Conservation (phyloP, 2,113 vertebrate genomes). For the Festucalex cinctus region DNA sequence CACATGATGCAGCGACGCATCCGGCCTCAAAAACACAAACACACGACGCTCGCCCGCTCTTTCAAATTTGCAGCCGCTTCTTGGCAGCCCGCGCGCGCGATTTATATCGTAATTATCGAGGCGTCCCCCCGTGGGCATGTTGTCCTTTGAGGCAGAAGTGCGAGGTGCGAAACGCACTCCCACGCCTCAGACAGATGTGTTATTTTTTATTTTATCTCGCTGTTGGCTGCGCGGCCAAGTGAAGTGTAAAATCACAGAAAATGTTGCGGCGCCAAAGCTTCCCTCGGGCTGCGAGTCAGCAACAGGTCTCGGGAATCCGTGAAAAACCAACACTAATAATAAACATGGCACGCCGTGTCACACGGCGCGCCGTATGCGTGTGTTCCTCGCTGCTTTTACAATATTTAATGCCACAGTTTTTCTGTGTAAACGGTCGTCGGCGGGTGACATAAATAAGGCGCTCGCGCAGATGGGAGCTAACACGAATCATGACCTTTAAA, state of each 20-base stretch:
- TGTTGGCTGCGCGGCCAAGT: conserved; percentile 48
- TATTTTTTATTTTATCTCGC: conserved; percentile 48
- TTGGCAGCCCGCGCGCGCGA: conserved; percentile 5
- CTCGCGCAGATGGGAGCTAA: conserved; percentile 23
- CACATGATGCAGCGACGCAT: conserved; percentile 18
- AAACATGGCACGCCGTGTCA: conserved; percentile 25
- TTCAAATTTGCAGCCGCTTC: conserved; percentile 13
- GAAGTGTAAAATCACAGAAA: conserved; percentile 54
- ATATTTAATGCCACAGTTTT: conserved; percentile 37
- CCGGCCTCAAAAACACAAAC: conserved; percentile 23
- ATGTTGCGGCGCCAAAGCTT: conserved; percentile 18
- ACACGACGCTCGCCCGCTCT: neutral
- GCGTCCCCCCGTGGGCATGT: conserved; percentile 40
- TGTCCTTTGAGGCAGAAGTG: conserved; percentile 48
- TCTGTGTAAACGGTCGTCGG: conserved; percentile 22
- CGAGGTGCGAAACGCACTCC: conserved; percentile 41
- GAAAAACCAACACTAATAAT: conserved; percentile 38
- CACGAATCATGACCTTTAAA: conserved; percentile 8
- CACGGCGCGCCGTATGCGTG: conserved; percentile 2
- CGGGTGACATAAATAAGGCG: conserved; percentile 25
- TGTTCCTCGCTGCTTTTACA: conserved; percentile 9
- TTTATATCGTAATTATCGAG: conserved; percentile 52
- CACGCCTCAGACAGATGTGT: conserved; percentile 38
- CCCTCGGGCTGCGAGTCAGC: conserved; percentile 33
- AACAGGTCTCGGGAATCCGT: conserved; percentile 48